Evolutionary conservation across 2,113 vertebrate species (phyloP).

Genomic region (Tachysurus vachellii): DNA sequence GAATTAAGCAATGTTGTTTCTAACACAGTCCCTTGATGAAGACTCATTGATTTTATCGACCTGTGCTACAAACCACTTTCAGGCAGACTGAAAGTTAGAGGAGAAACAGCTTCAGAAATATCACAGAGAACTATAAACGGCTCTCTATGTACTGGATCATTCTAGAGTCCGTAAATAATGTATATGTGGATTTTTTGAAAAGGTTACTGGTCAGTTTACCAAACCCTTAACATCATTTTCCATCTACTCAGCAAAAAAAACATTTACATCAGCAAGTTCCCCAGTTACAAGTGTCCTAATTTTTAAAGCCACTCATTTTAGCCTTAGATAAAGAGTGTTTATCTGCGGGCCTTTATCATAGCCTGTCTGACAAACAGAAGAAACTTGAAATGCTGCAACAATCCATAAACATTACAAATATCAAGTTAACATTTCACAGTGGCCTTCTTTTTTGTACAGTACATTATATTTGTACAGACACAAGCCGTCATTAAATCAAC

Average conservation of each 20-base stretch:
- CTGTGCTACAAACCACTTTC: neutral
- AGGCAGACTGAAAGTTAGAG: neutral
- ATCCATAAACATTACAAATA: neutral
- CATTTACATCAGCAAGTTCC: conserved; percentile 18
- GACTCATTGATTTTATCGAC: conserved; percentile 31
- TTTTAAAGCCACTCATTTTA: neutral
- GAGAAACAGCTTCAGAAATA: neutral
- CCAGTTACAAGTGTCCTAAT: neutral
- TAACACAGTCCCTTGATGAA: conserved; percentile 21
- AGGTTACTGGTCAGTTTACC: neutral
- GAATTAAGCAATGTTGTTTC: conserved; percentile 24
- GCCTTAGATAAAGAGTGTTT: neutral
- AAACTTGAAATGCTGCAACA: neutral
- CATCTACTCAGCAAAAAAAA: conserved; percentile 2
- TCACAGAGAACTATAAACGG: neutral
- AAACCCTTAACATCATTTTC: neutral
- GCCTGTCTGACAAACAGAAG: neutral
- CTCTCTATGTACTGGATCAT: neutral
- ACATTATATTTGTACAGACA: neutral
- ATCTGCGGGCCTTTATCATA: neutral
- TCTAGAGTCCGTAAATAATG: neutral
- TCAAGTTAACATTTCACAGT: neutral
- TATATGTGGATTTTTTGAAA: neutral
- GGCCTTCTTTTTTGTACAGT: neutral
- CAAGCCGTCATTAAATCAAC: neutral